A percentile compares a stretch with the other conserved stretches of the same genome.
phyloP scores from a whole-genome alignment of 2,113 vertebrate genomes.

The Apeltes quadracus region DNA sequence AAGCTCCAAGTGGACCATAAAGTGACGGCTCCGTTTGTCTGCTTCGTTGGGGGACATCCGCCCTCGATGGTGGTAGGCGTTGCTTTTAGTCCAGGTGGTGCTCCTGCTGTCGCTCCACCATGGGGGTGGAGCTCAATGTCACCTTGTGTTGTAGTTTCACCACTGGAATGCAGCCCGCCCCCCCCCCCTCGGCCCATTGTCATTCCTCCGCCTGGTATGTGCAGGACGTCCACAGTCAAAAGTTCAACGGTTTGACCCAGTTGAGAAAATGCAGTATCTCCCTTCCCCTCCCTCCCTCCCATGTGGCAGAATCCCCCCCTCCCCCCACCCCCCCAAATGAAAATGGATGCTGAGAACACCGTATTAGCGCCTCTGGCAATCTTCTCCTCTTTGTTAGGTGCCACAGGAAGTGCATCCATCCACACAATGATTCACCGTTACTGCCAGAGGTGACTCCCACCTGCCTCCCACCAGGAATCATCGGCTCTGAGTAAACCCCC shows the following conservation, averaged over 20 bases:
- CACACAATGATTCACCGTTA: slow-evolving; percentile 59
- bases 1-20: neutral
- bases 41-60: neutral
- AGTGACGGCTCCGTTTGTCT: neutral
- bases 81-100: slow-evolving; percentile 7
- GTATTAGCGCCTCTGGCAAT: slow-evolving; percentile 12
- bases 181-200: slow-evolving; percentile 68
- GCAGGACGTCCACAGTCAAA: slow-evolving; percentile 69
- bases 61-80: neutral
- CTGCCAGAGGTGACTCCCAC: slow-evolving; percentile 53
- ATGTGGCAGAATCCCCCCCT: neutral
- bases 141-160: slow-evolving; percentile 66
- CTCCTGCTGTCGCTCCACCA: slow-evolving; percentile 24
- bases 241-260: slow-evolving; percentile 60
- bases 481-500: slow-evolving; percentile 33
- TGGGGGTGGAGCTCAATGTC: slow-evolving; percentile 32
- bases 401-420: slow-evolving; percentile 60
- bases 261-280: slow-evolving; percentile 11
- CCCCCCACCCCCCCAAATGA: too few relatives aligned
- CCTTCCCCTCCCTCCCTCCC: neutral
- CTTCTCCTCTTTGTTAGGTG: slow-evolving; percentile 24
- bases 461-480: slow-evolving; percentile 45
- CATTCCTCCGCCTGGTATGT: slow-evolving; percentile 62
- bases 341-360: neutral
- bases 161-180: slow-evolving; percentile 69